Evolutionary conservation across 2,113 vertebrate genomes (phyloP).

Genomic region (Corapipo altera): DNA sequence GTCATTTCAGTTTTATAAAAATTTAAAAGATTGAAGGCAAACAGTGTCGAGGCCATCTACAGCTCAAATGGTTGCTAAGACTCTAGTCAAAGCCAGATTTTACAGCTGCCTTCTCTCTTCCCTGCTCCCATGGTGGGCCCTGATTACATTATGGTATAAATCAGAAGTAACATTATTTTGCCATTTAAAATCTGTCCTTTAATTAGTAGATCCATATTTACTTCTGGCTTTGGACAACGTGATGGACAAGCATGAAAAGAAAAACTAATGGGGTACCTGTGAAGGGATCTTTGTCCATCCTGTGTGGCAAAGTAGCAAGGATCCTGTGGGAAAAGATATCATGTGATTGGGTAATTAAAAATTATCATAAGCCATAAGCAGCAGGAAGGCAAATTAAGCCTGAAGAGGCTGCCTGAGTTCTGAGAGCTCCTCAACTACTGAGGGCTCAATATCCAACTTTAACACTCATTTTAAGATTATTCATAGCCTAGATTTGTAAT

Average conservation of each 20-base stretch:
- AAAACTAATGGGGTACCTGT: not conserved
- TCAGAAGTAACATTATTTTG: not conserved
- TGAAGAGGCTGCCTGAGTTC: not conserved
- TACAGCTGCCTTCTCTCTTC: not conserved
- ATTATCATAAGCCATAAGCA: constrained; percentile 55
- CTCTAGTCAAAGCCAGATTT: constrained; percentile 1
- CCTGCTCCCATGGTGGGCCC: not conserved
- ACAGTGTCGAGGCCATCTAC: not conserved
- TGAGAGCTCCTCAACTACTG: not conserved
- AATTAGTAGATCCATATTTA: not conserved
- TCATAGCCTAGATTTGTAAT: not conserved
- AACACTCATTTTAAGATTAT: not conserved
- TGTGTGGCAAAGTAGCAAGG: not conserved
- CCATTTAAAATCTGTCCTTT: not conserved
- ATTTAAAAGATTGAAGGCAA: constrained; percentile 19
- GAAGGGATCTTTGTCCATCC: not conserved
- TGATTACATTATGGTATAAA: not conserved
- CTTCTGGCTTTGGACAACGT: not conserved
- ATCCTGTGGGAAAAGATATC: constrained; percentile 49
- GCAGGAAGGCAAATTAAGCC: constrained; percentile 44
- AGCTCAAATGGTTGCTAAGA: not conserved
- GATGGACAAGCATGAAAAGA: not conserved
- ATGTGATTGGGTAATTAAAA: constrained; percentile 54
- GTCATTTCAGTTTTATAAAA: not conserved
- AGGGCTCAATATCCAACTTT: not conserved